A percentile compares a stretch with the other conserved stretches of the same genome.
Evolutionary conservation across 2,113 vertebrate species (phyloP).

Genomic region (Diphyllodes magnificus): DNA sequence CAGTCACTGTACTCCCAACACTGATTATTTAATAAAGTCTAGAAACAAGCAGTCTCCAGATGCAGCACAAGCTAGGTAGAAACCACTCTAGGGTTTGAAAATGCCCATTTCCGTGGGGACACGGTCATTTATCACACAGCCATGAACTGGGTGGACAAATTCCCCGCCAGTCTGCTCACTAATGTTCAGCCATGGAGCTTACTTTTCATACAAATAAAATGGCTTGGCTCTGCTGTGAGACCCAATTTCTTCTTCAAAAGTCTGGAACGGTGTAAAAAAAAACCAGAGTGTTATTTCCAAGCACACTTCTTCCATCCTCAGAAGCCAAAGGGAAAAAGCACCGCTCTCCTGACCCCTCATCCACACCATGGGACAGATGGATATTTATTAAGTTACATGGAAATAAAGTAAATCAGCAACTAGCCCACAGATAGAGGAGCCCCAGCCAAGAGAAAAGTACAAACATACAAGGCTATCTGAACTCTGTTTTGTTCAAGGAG

Average conservation of each 20-base stretch:
- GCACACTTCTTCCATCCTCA: background rate
- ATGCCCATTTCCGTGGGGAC: background rate
- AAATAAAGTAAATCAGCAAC: background rate
- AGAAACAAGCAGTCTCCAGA: background rate
- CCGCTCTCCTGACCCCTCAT: background rate
- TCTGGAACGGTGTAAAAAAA: background rate
- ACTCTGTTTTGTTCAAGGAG: background rate
- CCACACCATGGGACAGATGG: background rate
- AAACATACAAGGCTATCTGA: background rate
- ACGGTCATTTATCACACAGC: background rate
- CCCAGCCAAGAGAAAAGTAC: background rate
- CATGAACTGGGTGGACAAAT: background rate
- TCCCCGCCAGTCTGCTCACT: background rate
- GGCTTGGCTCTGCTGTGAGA: background rate
- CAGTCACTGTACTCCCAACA: background rate
- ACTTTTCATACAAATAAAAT: background rate
- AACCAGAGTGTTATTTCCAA: background rate
- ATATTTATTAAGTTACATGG: background rate
- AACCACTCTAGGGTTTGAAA: background rate
- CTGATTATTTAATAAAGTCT: background rate
- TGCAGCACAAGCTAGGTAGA: background rate
- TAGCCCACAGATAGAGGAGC: background rate
- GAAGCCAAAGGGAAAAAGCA: background rate
- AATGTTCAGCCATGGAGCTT: background rate
- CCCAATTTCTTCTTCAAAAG: background rate